phyloP scores from a whole-genome alignment of 1,140 invertebrate genomes.

The Drosophila punjabiensis region DNA sequence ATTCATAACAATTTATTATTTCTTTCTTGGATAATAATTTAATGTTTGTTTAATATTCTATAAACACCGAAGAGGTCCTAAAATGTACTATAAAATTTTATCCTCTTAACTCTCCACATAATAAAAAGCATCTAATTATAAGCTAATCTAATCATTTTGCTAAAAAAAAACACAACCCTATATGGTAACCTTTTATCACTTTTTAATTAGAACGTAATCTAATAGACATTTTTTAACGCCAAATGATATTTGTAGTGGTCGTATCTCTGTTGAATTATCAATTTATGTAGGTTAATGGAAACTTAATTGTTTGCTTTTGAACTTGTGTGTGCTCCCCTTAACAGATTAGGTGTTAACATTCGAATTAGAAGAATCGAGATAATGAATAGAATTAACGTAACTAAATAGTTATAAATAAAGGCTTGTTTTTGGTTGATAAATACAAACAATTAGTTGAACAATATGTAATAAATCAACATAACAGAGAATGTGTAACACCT shows the following conservation, averaged over 20 bases:
- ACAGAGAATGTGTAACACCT: background rate
- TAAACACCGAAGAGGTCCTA: background rate
- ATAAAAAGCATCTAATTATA: background rate
- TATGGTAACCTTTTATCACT: background rate
- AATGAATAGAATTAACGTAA: slow-evolving; percentile 30
- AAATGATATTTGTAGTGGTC: slow-evolving; percentile 3
- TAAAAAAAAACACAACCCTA: too few relatives aligned
- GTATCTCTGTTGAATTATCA: slow-evolving; percentile 18
- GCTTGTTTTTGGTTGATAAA: slow-evolving; percentile 34
- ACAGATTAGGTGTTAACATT: slow-evolving; percentile 20
- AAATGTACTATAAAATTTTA: too few relatives aligned
- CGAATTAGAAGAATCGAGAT: slow-evolving; percentile 23
- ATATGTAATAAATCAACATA: background rate
- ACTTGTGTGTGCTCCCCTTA: background rate
- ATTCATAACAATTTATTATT: too few relatives aligned
- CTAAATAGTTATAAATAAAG: slow-evolving; percentile 31
- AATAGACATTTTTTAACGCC: background rate
- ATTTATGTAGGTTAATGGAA: slow-evolving; percentile 31
- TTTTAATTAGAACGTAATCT: slow-evolving; percentile 1
- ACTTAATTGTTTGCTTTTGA: slow-evolving; percentile 24
- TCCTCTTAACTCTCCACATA: background rate
- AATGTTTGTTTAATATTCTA: background rate
- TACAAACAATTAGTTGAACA: slow-evolving; percentile 16
- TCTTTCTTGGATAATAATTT: background rate
- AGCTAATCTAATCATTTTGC: background rate